Base-by-base conservation (phyloP, 2,797 vertebrate genomes). In the Enteromius afrohamiltoni region DNA sequence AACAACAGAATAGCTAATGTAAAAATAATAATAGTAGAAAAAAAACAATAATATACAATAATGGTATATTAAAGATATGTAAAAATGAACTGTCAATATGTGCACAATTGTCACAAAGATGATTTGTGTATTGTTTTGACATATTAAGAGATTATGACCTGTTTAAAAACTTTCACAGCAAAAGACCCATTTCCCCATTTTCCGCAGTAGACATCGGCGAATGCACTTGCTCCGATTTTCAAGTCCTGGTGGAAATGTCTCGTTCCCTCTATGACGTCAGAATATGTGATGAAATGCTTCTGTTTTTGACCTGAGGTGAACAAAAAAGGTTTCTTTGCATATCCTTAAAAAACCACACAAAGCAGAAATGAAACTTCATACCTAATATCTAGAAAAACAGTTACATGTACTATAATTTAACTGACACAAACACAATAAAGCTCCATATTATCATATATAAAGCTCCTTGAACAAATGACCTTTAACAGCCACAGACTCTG, bases 151-250 rank as follows among this genome's bases (percentile, higher is more conserved):
- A 16, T 17, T 13, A 1, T 85, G 19, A 96, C 95, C 95, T 95
- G 91, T 88, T 95, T 96, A 83, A 95, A 95, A 88, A 95, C 88
- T 89, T 96, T 96, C 34, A 94, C 90, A 11, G 91, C 93, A 68
- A 93, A 94, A 1, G 76, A 80, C 86, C 70, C 68, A 45, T 89
- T 91, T 90, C 90, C 90, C 42, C 92, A 87, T 69, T 88, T 88
- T 45, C 88, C 93, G 84, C 70, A 92, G 90, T 93, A 96, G 6
- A 95, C 84, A 29, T 94, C 89, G 21, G 94, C 91, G 68, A 94
- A 92, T 4, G 84, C 71, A n/a, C 94, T 93, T 84, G 92, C 92
- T 55, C 93, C 88, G 0, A 96, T 93, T 79, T 92, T 91, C 42
- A 91, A 90, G 31, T 94, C 92, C 40, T 64, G 87, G 58, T 95